These are phyloP conservation scores for Timandra comae DNA, from an alignment of 2,888 invertebrate species.

Conservation along the genomic window DNA sequence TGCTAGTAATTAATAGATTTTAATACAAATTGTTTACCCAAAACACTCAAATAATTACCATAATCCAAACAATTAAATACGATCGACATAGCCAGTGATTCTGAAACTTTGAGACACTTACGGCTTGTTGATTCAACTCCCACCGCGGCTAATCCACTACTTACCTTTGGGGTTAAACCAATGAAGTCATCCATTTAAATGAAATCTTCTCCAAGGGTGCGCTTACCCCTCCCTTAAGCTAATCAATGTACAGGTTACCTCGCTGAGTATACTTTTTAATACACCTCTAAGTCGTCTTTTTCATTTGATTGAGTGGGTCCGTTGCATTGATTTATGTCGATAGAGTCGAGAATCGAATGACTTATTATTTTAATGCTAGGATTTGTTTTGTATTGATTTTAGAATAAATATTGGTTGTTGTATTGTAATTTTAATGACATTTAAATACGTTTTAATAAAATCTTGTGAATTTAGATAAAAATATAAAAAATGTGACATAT, in stretches of 20 bases:
- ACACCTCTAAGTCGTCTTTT: constrained; percentile 24
- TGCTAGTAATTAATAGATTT: too few relatives aligned
- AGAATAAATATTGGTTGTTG: not conserved
- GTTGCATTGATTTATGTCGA: constrained; percentile 20
- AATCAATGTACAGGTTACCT: constrained; percentile 42
- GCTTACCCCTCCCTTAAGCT: constrained; percentile 41
- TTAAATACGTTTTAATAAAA: too few relatives aligned
- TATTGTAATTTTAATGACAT: too few relatives aligned
- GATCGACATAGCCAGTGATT: too few relatives aligned
- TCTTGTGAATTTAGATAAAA: too few relatives aligned
- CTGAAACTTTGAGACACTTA: constrained; percentile 47
- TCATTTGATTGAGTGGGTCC: constrained; percentile 24
- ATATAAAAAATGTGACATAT: too few relatives aligned
- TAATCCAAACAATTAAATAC: too few relatives aligned
- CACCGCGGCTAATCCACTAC: constrained; percentile 49
- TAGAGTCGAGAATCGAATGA: constrained; percentile 7
- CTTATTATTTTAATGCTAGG: constrained; percentile 8
- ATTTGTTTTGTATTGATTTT: not conserved
- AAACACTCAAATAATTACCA: too few relatives aligned
- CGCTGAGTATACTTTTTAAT: constrained; percentile 20
- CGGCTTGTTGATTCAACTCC: constrained; percentile 49
- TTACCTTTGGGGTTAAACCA: constrained; percentile 57
- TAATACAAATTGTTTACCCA: too few relatives aligned
- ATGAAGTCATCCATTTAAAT: constrained; percentile 67
- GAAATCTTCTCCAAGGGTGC: constrained; percentile 42